phyloP scores from a whole-genome alignment of 2,797 vertebrate species.

The Myoxocephalus aenaeus region DNA sequence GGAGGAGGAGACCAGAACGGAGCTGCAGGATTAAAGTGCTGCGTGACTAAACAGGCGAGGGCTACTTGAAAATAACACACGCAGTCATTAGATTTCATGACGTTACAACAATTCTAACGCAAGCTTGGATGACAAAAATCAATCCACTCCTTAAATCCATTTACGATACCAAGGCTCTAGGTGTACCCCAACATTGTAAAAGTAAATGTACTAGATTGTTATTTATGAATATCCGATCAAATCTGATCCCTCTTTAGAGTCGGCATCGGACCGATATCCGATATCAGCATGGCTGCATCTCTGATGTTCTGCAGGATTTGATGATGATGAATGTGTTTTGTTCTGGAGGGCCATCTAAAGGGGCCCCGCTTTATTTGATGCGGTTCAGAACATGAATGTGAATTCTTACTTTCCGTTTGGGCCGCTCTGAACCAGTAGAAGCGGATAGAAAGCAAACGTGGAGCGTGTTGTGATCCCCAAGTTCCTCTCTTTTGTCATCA shows the following conservation, averaged over 20 bases:
- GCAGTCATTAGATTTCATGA: no score
- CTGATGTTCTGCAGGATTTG: neutral
- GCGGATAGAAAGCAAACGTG: neutral
- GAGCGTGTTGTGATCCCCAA: neutral
- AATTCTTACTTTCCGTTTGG: neutral
- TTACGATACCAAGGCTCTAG: no score
- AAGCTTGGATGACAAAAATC: neutral
- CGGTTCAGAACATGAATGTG: neutral
- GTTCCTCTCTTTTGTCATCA: neutral
- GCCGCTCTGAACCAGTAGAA: neutral
- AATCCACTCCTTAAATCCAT: neutral
- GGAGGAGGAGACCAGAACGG: neutral
- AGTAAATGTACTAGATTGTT: no score
- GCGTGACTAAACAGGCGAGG: neutral
- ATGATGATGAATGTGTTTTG: neutral
- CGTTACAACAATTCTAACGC: neutral
- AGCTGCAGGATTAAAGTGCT: neutral
- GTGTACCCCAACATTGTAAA: no score
- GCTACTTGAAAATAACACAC: neutral
- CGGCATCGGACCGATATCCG: no score
- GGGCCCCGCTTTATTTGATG: neutral
- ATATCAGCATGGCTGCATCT: no score
- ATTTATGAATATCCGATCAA: no score
- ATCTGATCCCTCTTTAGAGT: no score
- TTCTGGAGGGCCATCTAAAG: neutral